phyloP scores from a whole-genome alignment of 2,888 invertebrate species.

The Synergus japonicus region DNA sequence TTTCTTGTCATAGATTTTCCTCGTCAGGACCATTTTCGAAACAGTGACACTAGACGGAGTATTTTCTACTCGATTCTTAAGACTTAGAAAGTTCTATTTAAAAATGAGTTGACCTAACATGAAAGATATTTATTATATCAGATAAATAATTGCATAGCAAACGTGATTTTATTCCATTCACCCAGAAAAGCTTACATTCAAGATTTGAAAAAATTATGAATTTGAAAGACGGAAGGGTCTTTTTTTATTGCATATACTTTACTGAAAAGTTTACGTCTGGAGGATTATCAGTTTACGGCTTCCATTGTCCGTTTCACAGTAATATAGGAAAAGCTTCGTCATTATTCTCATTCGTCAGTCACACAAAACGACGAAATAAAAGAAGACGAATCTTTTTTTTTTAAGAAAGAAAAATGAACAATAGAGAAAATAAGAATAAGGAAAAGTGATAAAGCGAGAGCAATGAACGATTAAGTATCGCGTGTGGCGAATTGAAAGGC shows the following conservation, averaged over 20 bases:
- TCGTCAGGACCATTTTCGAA: not conserved
- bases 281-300: conserved; percentile 12
- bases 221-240: not conserved
- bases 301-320: not conserved
- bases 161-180: too few relatives aligned
- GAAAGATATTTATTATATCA: too few relatives aligned
- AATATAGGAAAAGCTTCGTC: conserved; percentile 57
- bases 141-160: too few relatives aligned
- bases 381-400: not conserved
- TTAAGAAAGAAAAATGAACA: conserved; percentile 12
- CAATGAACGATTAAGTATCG: conserved; percentile 42
- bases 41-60: not conserved
- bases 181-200: not conserved
- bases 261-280: conserved; percentile 12
- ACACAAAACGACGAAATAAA: conserved; percentile 37
- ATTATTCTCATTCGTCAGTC: conserved; percentile 62
- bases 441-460: conserved; percentile 15
- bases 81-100: too few relatives aligned
- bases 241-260: conserved; percentile 3
- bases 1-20: not conserved
- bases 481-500: conserved; percentile 26
- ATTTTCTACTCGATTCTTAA: too few relatives aligned
- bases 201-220: not conserved
- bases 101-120: too few relatives aligned
- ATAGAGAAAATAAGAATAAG: conserved; percentile 36